Evolutionary conservation across 2,113 vertebrate species (phyloP), one percentile per base, ranked within the genome.

Genomic region (Catharus fuscescens): DNA sequence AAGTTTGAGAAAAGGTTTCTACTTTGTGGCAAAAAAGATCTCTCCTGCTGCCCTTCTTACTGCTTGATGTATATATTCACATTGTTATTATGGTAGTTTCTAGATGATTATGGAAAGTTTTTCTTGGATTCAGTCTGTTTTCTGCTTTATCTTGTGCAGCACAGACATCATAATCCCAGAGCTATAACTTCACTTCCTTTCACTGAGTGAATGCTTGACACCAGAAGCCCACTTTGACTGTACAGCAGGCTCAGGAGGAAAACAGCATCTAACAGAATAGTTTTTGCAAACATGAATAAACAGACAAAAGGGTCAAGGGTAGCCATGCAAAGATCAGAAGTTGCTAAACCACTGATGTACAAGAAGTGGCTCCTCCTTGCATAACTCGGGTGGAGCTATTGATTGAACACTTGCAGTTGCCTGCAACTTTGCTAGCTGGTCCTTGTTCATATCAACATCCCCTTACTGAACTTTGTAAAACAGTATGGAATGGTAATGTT

Each of bases 41-140:
- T 69, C 0, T 3, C 7, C 3, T 6, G 1, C 19, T 79, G 9
- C 5, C 6, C 4, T 26, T 47, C 28, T 83, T 65, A 14, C n/a
- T 74, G 45, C 19, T 78, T 71, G 8, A 19, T 61, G 23, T 50
- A 14, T 90, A 3, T 79, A 52, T 34, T 84, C 24, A 23, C 29
- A 83, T 80, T 66, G 5, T 8, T 92, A 2, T 79, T 72, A 6
- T 10, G 21, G 14, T 32, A 56, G 3, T 57, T 45, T 66, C 29
- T 76, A 42, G 25, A 23, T 67, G 16, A 52, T 45, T 13, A 42
- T 28, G 77, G 18, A 31, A 65, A 32, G 12, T 34, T 82, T 80
- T 92, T 77, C 17, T 54, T 67, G 5, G 14, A 18, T 62, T 86
- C 23, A 11, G 16, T 50, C 8, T 64, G 3, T 76, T 76, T 88